A percentile compares a stretch with the other conserved stretches of the same genome.
phyloP scores from a whole-genome alignment of 2,888 invertebrate genomes.

The Napeogenes inachia region DNA sequence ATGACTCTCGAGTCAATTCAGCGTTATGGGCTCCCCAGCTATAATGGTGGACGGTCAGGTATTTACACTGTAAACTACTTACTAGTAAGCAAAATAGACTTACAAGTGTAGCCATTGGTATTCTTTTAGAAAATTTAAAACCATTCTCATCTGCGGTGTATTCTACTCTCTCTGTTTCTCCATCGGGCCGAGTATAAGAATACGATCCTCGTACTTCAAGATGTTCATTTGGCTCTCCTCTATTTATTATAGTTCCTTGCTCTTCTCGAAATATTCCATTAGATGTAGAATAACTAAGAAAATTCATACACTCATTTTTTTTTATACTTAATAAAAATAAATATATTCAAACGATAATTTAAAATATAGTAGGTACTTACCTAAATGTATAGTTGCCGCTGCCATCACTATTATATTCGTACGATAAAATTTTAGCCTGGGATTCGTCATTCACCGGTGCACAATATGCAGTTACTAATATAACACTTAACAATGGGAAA shows the following conservation, averaged over 20 bases:
- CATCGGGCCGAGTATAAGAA: constrained; percentile 72
- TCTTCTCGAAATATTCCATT: constrained; percentile 72
- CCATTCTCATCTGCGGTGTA: constrained; percentile 65
- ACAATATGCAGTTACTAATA: constrained; percentile 3
- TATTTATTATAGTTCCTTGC: constrained; percentile 68
- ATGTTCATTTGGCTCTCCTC: constrained; percentile 71
- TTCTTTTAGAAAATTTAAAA: no score
- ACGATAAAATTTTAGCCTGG: constrained; percentile 25
- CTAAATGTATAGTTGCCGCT: constrained; percentile 39
- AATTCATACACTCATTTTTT: not conserved
- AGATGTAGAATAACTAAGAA: constrained; percentile 65
- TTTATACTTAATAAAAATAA: not conserved
- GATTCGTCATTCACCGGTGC: constrained; percentile 20
- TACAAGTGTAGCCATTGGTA: not conserved
- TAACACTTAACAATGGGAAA: not conserved
- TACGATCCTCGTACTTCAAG: constrained; percentile 69
- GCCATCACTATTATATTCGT: constrained; percentile 32
- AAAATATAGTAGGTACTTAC: constrained; percentile 25
- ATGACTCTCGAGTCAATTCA: no score
- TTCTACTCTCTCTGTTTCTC: constrained; percentile 61
- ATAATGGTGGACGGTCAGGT: no score
- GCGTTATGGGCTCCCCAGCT: no score
- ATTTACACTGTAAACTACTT: no score
- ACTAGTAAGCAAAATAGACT: constrained; percentile 1
- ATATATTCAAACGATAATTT: constrained; percentile 23